Base-by-base conservation (phyloP, 2,113 vertebrate genomes). In the Himantopus leucocephalus region DNA sequence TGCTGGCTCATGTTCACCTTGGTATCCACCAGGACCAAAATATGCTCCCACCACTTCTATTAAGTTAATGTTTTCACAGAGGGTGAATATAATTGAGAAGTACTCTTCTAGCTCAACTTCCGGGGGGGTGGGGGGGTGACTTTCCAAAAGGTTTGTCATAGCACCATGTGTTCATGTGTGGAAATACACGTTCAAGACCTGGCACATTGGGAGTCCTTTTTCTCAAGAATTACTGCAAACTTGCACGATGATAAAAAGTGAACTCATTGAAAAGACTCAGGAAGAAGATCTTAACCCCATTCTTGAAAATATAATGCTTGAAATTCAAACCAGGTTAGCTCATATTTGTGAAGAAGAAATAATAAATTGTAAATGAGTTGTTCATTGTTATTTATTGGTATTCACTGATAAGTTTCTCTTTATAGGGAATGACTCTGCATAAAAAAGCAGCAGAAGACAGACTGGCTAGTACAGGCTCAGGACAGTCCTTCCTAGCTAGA, bases 361-460 rank as follows among this genome's bases (percentile, higher is more conserved):
- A 63, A 88, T 78, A 35, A 56, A 55, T 39, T 79, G 39, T 79
- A 63, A 88, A 88, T 79, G 9, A 71, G 75, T 55, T 79, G 39
- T 48, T 79, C 66, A 79, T 62, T 6, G 5, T 88, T 88, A 72
- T 88, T 88, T 79, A 63, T 72, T 79, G 41, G 8, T 64, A 72
- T 79, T 82, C 39, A 72, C 73, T 96, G 58, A 86, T 79, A 68
- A 34, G 12, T 81, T 88, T 67, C 56, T 85, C 87, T 88, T 62
- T 72, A 74, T 35, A 99, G 99, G 99, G 99, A 50, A 99, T 99
- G 99, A 98, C 98, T 80, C 95, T 99, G 41, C 99, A 99, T 98
- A 99, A 99, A 98, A 99, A 99, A 96, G 99, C 99, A 7, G 98
- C 99, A 55, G 99, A 99, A 97, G 99, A 99, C 63, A 98, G 99